These are phyloP conservation scores for Diaphora mendica DNA, from an alignment of 2,888 invertebrate species.

Conservation along the genomic window DNA sequence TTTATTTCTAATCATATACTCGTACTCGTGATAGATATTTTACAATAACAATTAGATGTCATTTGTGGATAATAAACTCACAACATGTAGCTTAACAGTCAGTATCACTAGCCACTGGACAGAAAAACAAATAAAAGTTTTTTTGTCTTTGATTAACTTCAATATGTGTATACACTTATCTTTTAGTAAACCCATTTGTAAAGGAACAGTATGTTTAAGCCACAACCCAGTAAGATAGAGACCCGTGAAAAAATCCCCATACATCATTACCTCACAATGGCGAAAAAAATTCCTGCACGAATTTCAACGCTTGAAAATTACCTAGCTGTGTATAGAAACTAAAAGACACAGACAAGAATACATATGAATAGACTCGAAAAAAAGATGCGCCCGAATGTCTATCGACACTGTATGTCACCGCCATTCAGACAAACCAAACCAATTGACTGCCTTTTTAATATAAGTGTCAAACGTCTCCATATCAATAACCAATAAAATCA, in stretches of 20 bases:
- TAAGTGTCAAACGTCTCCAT: constrained; percentile 35
- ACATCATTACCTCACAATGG: neutral
- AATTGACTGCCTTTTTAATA: constrained; percentile 34
- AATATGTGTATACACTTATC: no score
- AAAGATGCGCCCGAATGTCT: constrained; percentile 17
- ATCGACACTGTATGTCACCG: constrained; percentile 17
- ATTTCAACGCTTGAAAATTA: neutral
- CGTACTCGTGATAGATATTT: no score
- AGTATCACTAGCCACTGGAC: no score
- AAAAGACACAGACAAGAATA: constrained; percentile 4
- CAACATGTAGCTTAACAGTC: no score
- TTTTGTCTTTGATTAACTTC: no score
- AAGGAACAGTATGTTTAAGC: no score
- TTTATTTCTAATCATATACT: no score
- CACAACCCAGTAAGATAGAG: no score
- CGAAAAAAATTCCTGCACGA: neutral
- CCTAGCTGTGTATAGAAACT: neutral
- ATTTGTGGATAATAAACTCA: no score
- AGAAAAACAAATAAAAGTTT: no score
- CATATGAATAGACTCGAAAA: constrained; percentile 4
- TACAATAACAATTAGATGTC: no score
- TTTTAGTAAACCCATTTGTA: no score
- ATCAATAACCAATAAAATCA: constrained; percentile 43
- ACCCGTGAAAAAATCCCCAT: neutral
- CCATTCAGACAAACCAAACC: constrained; percentile 25